phyloP scores from a whole-genome alignment of 2,113 vertebrate genomes.

The Plecotus auritus region DNA sequence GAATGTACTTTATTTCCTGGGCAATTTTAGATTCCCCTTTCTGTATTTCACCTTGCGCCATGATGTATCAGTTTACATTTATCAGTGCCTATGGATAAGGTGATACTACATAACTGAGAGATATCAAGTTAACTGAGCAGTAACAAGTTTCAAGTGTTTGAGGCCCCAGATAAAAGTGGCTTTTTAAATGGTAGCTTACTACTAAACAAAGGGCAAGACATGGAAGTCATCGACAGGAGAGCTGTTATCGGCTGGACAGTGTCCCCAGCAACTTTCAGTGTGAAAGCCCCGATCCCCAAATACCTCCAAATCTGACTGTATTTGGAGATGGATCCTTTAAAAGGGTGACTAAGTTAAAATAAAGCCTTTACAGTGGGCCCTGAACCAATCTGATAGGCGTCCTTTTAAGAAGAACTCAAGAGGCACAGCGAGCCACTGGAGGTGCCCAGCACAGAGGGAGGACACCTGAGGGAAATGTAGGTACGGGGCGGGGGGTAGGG shows the following conservation, averaged over 20 bases:
- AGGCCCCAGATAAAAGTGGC: background rate
- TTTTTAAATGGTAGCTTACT: background rate
- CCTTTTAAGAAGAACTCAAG: background rate
- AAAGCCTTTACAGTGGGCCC: background rate
- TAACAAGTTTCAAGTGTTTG: background rate
- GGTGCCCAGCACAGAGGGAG: background rate
- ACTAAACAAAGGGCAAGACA: background rate
- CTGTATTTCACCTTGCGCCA: background rate
- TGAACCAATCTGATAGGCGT: background rate
- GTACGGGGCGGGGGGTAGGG: no score
- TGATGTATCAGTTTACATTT: background rate
- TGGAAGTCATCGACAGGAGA: background rate
- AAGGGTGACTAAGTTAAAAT: background rate
- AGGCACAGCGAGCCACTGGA: background rate
- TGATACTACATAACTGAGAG: background rate
- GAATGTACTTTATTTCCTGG: background rate
- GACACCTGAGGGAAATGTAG: background rate
- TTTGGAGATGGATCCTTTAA: background rate
- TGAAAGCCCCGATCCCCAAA: background rate
- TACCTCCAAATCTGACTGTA: no score
- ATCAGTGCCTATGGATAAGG: constrained; percentile 1
- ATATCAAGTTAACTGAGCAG: background rate
- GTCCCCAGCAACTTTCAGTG: no score
- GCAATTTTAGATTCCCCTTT: background rate
- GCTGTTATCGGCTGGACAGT: background rate